Base-by-base conservation (phyloP, 37 sponge, comb jelly and placozoan genomes). In the Ianthella basta region DNA sequence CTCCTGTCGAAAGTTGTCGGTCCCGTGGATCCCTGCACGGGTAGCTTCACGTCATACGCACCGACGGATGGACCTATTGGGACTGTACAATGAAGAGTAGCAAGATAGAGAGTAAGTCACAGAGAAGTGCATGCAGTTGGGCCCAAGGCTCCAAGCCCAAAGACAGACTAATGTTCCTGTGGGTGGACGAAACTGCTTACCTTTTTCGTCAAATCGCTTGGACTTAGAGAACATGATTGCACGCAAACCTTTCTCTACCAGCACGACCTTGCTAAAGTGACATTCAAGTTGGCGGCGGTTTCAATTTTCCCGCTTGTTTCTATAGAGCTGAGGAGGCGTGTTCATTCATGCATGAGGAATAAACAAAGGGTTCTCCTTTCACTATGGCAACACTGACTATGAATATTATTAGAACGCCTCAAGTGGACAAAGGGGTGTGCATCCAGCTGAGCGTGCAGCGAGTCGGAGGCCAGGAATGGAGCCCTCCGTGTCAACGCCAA, bases 161-260 rank as follows among this genome's bases (percentile, higher is more conserved):
- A 12, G 65, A 63, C 24, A 63, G 65, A 30, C 24, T 27, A n/a
- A n/a, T n/a, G n/a, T 10, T 27, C 36, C 15, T 29, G 4, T 70
- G 36, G 14, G 5, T 70, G 19, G 20, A 27, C 24, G 24, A 19
- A 19, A 1, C 34, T 10, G 1, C 24, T 27, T 70, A 70, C 72
- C 72, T 70, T 70, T 70, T 10, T 70, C 72, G 30, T 34, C 30
- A 70, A 70, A 70, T 27, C 72, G 72, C 33, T 70, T 70, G 2
- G 72, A 21, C 34, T 29, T 70, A 3, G 72, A 27, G 30, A 70
- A 70, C 72, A 70, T 70, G 37, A 37, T 27, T 5, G 36, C 34
- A 8, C 50, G 50, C 50, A 44, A 3, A 44, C 50, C n/a, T n/a
- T n/a, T n/a, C n/a, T n/a, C n/a, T n/a, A n/a, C n/a, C n/a, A n/a